Evolutionary conservation across 2,113 vertebrate species (phyloP).

Genomic region (Labeo catla): DNA sequence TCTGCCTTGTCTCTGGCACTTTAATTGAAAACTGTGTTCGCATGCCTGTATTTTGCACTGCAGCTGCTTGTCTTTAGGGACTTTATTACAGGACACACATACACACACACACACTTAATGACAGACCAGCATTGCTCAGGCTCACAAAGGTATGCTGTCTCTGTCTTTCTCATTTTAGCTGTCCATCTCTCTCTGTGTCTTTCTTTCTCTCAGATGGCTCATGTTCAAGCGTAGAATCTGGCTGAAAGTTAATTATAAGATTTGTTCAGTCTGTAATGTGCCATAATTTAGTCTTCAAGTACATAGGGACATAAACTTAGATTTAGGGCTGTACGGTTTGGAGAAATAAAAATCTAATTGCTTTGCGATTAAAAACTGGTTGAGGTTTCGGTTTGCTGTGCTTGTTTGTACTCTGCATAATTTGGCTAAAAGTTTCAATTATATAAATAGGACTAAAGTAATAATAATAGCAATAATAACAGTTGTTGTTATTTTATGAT

Average conservation of each 20-base stretch:
- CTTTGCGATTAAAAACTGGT: too few relatives aligned
- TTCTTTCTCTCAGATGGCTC: neutral
- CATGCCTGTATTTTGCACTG: neutral
- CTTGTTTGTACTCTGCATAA: too few relatives aligned
- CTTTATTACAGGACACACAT: constrained; percentile 32
- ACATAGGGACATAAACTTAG: neutral
- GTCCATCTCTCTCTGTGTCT: neutral
- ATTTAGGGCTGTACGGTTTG: too few relatives aligned
- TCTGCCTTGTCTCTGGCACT: neutral
- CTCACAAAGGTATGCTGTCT: constrained; percentile 37
- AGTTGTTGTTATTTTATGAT: too few relatives aligned
- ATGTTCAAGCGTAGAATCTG: neutral
- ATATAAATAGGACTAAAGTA: too few relatives aligned
- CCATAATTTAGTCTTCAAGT: neutral
- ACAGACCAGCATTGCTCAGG: constrained; percentile 26
- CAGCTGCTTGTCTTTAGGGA: constrained; percentile 24
- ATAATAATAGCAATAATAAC: neutral
- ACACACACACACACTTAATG: constrained; percentile 29
- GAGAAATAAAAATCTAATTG: neutral
- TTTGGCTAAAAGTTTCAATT: too few relatives aligned
- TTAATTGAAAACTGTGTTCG: constrained; percentile 15
- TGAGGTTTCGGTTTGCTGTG: neutral
- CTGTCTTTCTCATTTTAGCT: neutral
- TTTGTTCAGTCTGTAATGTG: neutral
- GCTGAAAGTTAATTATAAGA: neutral